A percentile compares a stretch with the other conserved stretches of the same genome.
Conservation (phyloP, 2,888 invertebrate species). For the Drosophila fungiperda region DNA sequence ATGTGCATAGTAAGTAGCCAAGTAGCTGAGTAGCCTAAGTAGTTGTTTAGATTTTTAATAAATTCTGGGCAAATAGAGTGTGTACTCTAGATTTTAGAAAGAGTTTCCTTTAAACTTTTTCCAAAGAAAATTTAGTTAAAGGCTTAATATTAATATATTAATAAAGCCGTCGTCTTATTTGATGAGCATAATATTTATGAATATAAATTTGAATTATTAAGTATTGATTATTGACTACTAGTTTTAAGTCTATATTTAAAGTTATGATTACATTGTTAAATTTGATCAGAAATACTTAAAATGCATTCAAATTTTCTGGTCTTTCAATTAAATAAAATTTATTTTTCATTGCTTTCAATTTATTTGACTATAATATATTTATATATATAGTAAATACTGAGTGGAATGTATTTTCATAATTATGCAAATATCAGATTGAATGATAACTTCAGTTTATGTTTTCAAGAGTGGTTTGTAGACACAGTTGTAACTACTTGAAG, state of each 20-base stretch:
- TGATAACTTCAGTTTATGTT: not conserved
- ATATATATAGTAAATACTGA: not conserved
- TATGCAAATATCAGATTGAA: not conserved
- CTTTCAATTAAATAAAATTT: not conserved
- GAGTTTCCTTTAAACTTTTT: not conserved
- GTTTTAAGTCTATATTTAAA: not conserved
- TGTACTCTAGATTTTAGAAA: not conserved
- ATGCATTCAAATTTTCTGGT: not conserved
- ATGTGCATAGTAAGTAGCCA: not conserved
- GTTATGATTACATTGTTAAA: not conserved
- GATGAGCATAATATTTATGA: not conserved
- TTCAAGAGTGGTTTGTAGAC: not conserved
- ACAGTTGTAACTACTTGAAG: not conserved
- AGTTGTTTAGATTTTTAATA: not conserved
- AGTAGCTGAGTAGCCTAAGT: not conserved
- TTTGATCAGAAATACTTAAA: not conserved
- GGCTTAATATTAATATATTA: not conserved
- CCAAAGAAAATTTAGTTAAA: not conserved
- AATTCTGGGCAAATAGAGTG: not conserved
- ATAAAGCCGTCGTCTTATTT: not conserved
- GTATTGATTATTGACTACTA: not conserved
- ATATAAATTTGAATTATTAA: not conserved
- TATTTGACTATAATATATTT: not conserved
- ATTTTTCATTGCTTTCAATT: not conserved
- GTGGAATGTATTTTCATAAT: not conserved